Evolutionary conservation across 2,113 vertebrate species (phyloP).

Genomic region (Microcebus tavaratra): DNA sequence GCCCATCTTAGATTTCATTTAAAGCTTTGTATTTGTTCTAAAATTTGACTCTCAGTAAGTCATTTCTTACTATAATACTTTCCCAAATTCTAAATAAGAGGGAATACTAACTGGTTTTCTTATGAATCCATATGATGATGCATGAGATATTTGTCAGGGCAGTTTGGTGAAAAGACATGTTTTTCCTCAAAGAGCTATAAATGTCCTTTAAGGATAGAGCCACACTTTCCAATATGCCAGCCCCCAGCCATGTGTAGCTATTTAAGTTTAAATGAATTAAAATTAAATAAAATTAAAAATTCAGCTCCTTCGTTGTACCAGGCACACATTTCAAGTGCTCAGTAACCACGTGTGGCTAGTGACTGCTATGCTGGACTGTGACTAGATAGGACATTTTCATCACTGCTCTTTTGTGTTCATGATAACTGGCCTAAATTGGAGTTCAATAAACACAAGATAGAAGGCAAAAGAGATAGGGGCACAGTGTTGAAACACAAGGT

Average conservation of each 20-base stretch:
- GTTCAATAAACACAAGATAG: neutral
- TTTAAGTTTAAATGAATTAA: slow-evolving; percentile 26
- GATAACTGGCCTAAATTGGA: neutral
- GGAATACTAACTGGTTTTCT: neutral
- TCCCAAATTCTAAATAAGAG: neutral
- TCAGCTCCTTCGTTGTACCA: neutral
- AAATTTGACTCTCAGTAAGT: neutral
- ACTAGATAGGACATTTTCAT: neutral
- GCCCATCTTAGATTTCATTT: neutral
- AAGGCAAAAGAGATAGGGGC: neutral
- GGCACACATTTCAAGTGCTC: neutral
- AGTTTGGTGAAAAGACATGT: neutral
- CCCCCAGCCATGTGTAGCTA: neutral
- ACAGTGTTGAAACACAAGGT: neutral
- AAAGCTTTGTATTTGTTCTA: neutral
- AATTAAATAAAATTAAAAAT: neutral
- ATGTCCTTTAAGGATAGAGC: neutral
- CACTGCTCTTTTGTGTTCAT: neutral
- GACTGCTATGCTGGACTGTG: neutral
- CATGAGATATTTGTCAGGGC: neutral
- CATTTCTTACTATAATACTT: neutral
- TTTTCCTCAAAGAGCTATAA: slow-evolving; percentile 6
- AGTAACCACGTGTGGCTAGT: neutral
- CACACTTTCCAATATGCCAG: neutral
- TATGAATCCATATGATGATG: neutral